A percentile compares a stretch with the other conserved stretches of the same genome.
These are phyloP conservation scores for Haliaeetus leucogaster DNA, from an alignment of 2,113 vertebrate genomes.

Conservation along the genomic window DNA sequence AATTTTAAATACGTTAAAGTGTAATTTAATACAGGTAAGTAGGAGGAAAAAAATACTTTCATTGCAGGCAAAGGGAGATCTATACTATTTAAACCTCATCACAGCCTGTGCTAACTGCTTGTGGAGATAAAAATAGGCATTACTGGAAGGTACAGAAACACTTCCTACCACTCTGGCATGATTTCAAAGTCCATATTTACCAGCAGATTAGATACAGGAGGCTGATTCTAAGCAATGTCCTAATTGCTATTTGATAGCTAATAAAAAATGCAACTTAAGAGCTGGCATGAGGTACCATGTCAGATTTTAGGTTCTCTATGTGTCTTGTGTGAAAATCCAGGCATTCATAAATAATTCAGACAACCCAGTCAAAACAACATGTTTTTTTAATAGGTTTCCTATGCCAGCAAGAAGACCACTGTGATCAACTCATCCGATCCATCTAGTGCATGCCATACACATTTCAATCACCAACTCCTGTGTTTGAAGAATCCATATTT, in stretches of 20 bases:
- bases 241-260: not conserved
- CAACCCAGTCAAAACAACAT: not conserved
- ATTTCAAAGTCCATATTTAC: conserved; percentile 16
- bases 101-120: not conserved
- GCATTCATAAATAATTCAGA: not conserved
- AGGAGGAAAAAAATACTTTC: not conserved
- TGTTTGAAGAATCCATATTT: not conserved
- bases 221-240: not conserved
- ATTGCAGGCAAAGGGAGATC: not conserved
- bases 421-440: not conserved
- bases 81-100: not conserved
- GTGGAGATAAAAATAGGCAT: not conserved
- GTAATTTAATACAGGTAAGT: not conserved
- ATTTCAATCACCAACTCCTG: not conserved
- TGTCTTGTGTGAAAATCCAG: not conserved
- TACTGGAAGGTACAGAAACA: not conserved
- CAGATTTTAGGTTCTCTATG: not conserved
- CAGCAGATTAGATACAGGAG: not conserved
- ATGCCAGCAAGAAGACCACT: not conserved
- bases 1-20: not conserved
- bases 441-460: not conserved
- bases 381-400: not conserved
- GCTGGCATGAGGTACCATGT: not conserved
- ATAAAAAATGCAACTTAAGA: not conserved
- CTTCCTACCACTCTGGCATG: not conserved